Evolutionary conservation across 2,113 vertebrate genomes (phyloP), one percentile per base, ranked within the genome.

Genomic region (Megaptera novaeangliae): DNA sequence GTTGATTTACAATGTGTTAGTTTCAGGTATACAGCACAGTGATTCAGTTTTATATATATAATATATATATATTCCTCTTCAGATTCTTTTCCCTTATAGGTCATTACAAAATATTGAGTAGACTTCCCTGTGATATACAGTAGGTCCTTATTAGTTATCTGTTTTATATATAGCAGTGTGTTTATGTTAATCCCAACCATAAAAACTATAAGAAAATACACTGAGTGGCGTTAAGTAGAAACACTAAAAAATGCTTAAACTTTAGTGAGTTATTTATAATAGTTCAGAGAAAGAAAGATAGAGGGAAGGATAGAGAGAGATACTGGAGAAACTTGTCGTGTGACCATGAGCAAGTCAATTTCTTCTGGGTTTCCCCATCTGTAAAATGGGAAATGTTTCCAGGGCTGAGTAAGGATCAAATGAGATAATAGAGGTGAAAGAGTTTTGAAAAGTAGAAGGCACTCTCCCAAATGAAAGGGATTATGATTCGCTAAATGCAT

Each of bases 401-500:
- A 80, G 93, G 34, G 49, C 57, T 81, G 25, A 94, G 55, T 52
- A 66, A 91, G 63, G 49, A 95, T 88, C 86, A 92, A 68, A 84
- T 95, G 74, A 93, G 87, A 84, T 80, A 89, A 86, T 2, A 77
- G 61, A 92, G 46, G 69, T 74, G 34, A 83, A 93, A 94, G 29
- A 92, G 9, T 68, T 93, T 90, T 95, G 66, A 86, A 95, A 96
- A 95, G 77, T 31, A 83, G 78, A 95, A 98, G 17, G 86, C 34
- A 29, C 18, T 27, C 36, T 74, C 55, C 71, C 61, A 95, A 94
- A 97, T 88, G 88, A 88, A 95, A 90, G 68, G 93, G 64, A 92
- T 92, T 96, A 94, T 92, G 87, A 90, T 97, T 80, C 94, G 69
- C 52, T 66, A 92, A 97, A 96, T 93, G 80, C 64, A 59, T 94